Evolutionary conservation across 2,888 invertebrate genomes (phyloP).

Genomic region (Cephus pulcher): DNA sequence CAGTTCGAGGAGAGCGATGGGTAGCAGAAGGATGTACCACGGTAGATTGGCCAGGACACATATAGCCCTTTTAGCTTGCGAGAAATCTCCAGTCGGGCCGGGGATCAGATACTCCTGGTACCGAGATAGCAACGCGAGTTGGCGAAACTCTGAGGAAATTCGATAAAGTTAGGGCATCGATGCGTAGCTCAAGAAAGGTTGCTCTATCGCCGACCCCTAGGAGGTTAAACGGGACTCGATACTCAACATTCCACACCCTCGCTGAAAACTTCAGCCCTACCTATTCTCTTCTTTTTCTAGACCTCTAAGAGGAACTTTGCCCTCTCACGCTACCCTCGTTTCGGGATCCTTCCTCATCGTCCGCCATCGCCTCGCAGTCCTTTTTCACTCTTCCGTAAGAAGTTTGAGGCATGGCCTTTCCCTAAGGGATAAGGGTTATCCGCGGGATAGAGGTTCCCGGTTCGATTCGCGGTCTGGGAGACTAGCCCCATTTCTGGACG

Average conservation of each 20-base stretch:
- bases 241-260: not conserved
- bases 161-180: not conserved
- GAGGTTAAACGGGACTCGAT: not conserved
- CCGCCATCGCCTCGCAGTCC: not conserved
- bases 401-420: not conserved
- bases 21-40: not conserved
- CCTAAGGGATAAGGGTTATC: not conserved
- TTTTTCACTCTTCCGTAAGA: not conserved
- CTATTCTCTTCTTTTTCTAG: not conserved
- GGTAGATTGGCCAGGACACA: not conserved
- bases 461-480: conserved; percentile 37
- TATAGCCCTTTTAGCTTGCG: not conserved
- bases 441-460: not conserved
- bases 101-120: not conserved
- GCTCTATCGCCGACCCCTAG: not conserved
- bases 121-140: not conserved
- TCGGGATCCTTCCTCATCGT: not conserved
- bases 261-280: not conserved
- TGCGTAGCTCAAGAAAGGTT: not conserved
- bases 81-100: not conserved
- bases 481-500: conserved; percentile 41
- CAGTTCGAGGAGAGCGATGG: too few relatives aligned
- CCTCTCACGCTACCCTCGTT: not conserved
- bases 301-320: not conserved
- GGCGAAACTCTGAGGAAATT: not conserved